A percentile compares a stretch with the other conserved stretches of the same genome.
These are phyloP conservation scores for Drosophila paulistorum DNA, from an alignment of 1,140 invertebrate species.

Conservation along the genomic window DNA sequence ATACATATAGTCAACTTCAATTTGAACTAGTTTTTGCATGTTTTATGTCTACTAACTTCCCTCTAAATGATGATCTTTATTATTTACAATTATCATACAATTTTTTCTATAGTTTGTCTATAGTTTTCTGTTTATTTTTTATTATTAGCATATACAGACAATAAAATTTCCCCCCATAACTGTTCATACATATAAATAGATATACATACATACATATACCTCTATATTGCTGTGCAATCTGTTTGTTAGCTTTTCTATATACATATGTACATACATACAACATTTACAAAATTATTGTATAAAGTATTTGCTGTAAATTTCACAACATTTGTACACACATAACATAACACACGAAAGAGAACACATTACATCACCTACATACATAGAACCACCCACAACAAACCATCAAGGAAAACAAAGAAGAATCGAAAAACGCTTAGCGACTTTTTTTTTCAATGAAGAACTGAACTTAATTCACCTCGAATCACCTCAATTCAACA, in stretches of 20 bases:
- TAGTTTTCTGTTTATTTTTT: background rate
- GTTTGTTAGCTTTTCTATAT: constrained; percentile 31
- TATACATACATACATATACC: constrained; percentile 22
- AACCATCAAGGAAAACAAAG: constrained; percentile 20
- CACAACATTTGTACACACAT: constrained; percentile 14
- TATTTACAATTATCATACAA: background rate
- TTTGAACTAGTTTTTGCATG: constrained; percentile 19
- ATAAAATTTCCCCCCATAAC: constrained; percentile 22
- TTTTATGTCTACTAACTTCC: constrained; percentile 7
- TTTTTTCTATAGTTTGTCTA: background rate
- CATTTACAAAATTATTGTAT: constrained; percentile 48
- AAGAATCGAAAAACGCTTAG: constrained; percentile 12
- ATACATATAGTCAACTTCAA: background rate
- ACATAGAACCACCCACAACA: constrained; percentile 6
- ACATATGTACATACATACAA: background rate
- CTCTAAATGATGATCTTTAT: background rate
- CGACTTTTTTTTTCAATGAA: background rate
- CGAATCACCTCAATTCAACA: background rate
- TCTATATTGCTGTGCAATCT: constrained; percentile 20
- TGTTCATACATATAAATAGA: constrained; percentile 38
- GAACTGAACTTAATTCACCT: constrained; percentile 1
- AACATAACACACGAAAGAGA: constrained; percentile 20
- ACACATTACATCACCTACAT: constrained; percentile 15
- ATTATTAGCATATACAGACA: constrained; percentile 12
- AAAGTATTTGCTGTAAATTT: constrained; percentile 81